These are phyloP conservation scores for Ophthalmolycus amberensis DNA, from an alignment of 2,113 vertebrate genomes.

Conservation along the genomic window DNA sequence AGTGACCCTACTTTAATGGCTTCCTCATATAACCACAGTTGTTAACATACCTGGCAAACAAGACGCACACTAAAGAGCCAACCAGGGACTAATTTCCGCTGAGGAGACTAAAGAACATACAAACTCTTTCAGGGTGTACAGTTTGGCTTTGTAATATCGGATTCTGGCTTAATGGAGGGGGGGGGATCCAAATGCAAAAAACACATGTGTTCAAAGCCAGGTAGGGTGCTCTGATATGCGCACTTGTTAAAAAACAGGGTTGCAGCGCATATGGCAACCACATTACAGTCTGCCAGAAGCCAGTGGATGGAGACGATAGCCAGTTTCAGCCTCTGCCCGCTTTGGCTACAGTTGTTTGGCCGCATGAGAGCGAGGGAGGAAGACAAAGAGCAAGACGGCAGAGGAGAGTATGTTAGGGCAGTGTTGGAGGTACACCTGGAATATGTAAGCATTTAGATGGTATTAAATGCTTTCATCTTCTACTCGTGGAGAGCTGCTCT, in stretches of 20 bases:
- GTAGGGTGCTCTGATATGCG: conserved; percentile 42
- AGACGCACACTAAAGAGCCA: conserved; percentile 22
- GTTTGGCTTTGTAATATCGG: conserved; percentile 47
- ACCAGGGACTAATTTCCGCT: conserved; percentile 50
- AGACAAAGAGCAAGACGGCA: conserved; percentile 39
- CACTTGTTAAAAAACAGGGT: conserved; percentile 41
- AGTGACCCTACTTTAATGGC: conserved; percentile 33
- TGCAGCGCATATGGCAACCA: conserved; percentile 67
- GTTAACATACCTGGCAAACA: conserved; percentile 57
- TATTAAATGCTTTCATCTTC: conserved; percentile 76
- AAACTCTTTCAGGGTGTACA: conserved; percentile 31
- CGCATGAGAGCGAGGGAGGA: conserved; percentile 23
- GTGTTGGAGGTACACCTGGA: conserved; percentile 70
- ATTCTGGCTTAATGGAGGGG: conserved; percentile 36
- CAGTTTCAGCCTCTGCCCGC: conserved; percentile 42
- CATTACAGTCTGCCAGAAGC: conserved; percentile 51
- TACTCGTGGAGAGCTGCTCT: conserved; percentile 50
- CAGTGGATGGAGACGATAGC: conserved; percentile 43
- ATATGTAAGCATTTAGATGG: conserved; percentile 53
- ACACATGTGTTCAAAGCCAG: conserved; percentile 57
- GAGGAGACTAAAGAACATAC: conserved; percentile 31
- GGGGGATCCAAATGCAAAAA: conserved; percentile 24
- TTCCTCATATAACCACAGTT: conserved; percentile 47
- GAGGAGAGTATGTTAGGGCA: conserved; percentile 63
- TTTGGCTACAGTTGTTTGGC: conserved; percentile 48